phyloP scores from a whole-genome alignment of 2,888 invertebrate species.

The Drosophila yooni region DNA sequence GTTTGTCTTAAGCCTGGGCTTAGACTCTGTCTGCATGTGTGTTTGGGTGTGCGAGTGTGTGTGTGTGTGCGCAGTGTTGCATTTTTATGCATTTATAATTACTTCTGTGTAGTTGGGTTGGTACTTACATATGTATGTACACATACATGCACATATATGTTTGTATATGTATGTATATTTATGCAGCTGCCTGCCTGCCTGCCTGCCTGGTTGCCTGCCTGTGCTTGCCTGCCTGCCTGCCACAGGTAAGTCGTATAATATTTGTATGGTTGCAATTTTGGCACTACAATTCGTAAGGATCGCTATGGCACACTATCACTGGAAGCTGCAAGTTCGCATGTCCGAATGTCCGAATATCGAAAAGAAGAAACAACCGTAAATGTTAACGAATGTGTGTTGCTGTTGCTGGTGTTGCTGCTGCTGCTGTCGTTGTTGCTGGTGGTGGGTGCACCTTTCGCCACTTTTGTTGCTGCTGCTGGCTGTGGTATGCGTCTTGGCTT shows the following conservation, averaged over 20 bases:
- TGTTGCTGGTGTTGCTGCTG: constrained; percentile 32
- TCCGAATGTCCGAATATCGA: constrained; percentile 34
- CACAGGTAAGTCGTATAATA: constrained; percentile 42
- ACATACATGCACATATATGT: not conserved
- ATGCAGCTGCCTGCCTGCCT: constrained; percentile 43
- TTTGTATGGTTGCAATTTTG: constrained; percentile 39
- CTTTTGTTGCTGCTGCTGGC: constrained; percentile 48
- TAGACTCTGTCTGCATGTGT: constrained; percentile 13
- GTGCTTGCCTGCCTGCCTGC: constrained; percentile 9
- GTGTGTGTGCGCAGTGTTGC: constrained; percentile 43
- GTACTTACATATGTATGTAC: constrained; percentile 30
- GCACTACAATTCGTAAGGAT: constrained; percentile 66
- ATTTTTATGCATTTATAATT: constrained; percentile 80
- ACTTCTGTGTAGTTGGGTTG: constrained; percentile 52
- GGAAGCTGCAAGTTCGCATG: constrained; percentile 27
- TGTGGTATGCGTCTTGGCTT: constrained; percentile 47
- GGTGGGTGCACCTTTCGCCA: constrained; percentile 80
- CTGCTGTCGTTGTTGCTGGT: constrained; percentile 39
- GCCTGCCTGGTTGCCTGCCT: constrained; percentile 1
- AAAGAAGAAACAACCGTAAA: constrained; percentile 30
- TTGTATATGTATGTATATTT: constrained; percentile 17
- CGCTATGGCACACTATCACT: constrained; percentile 60
- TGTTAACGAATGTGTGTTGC: constrained; percentile 30
- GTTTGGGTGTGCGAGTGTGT: not conserved
- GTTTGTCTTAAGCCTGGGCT: constrained; percentile 56